Percentiles rank a stretch among this genome's conserved stretches.
Conservation (phyloP, 2,797 vertebrate genomes). For the Buphagus erythrorhynchus region DNA sequence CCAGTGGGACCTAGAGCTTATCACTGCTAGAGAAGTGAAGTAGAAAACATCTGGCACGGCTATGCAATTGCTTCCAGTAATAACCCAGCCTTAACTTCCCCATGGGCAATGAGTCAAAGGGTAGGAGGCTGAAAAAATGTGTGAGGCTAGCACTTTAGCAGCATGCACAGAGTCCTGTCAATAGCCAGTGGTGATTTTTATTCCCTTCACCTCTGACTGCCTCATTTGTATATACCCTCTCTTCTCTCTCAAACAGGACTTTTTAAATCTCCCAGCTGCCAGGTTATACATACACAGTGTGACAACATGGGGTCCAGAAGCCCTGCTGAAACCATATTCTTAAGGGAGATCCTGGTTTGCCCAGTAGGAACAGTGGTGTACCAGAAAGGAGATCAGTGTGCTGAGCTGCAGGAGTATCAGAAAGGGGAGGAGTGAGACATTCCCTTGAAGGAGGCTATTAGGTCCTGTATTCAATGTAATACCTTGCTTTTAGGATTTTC, state of each 20-base stretch:
- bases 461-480: background rate
- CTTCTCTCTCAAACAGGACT: background rate
- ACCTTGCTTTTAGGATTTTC: background rate
- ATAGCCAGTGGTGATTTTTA: background rate
- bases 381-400: background rate
- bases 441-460: background rate
- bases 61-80: background rate
- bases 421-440: background rate
- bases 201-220: background rate
- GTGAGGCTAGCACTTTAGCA: background rate
- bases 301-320: background rate
- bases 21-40: background rate
- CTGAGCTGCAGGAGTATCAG: background rate
- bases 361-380: background rate
- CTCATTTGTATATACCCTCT: background rate
- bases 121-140: constrained; percentile 14
- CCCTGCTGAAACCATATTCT: background rate
- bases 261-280: background rate
- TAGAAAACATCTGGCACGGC: background rate
- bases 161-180: background rate
- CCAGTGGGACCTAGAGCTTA: background rate
- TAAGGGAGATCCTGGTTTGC: background rate
- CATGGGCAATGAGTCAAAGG: background rate
- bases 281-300: background rate
- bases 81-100: background rate